Conservation (phyloP, 2,888 invertebrate genomes). For the Meliscaeva auricollis region DNA sequence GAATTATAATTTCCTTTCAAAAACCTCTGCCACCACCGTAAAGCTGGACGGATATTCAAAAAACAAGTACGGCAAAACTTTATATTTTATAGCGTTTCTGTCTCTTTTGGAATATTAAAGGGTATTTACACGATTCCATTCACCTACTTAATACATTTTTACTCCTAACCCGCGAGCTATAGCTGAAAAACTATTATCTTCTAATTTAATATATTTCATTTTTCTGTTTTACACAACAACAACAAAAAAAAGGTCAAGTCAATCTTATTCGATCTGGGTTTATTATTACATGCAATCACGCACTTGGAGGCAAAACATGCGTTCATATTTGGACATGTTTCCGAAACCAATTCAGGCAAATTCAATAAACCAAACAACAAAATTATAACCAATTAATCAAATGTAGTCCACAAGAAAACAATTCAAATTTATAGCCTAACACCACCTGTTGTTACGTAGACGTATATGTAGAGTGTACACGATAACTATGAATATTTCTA, state of each 20-base stretch:
- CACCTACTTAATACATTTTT: too few species aligned
- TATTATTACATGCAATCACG: slow-evolving; percentile 46
- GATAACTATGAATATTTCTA: neutral
- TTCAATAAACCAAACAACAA: slow-evolving; percentile 34
- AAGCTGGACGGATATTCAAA: too few species aligned
- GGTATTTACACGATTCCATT: too few species aligned
- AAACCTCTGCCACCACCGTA: too few species aligned
- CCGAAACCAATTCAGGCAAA: slow-evolving; percentile 30
- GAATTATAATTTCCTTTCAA: too few species aligned
- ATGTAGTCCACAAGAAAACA: slow-evolving; percentile 39
- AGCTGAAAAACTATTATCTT: neutral
- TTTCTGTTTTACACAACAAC: too few species aligned
- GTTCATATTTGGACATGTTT: slow-evolving; percentile 39
- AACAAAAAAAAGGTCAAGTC: slow-evolving; percentile 17
- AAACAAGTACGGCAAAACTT: too few species aligned
- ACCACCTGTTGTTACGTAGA: slow-evolving; percentile 55
- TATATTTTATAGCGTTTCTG: too few species aligned
- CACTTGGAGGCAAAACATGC: slow-evolving; percentile 30
- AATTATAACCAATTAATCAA: slow-evolving; percentile 64
- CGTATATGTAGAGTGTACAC: neutral
- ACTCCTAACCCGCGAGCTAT: too few species aligned
- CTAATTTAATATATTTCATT: too few species aligned
- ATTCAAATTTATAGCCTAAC: slow-evolving; percentile 54
- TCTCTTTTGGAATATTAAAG: too few species aligned
- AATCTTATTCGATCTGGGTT: neutral